Conservation (phyloP, 2,113 vertebrate species). For the Struthio camelus region DNA sequence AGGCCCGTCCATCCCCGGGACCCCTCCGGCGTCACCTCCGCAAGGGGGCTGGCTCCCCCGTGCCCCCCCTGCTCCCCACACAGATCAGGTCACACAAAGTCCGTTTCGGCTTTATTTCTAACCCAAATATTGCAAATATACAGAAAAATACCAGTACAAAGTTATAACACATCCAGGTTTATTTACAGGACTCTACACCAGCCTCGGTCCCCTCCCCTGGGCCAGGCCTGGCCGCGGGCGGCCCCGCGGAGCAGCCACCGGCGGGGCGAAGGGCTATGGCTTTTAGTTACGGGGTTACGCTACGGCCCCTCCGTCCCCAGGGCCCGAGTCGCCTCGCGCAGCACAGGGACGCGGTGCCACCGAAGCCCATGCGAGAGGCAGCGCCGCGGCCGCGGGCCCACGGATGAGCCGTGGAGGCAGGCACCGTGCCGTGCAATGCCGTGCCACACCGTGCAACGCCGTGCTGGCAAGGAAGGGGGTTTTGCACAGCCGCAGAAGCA, state of each 20-base stretch:
- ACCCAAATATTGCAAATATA: conserved; percentile 75
- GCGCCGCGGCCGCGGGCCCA: too few relatives aligned
- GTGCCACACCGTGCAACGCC: neutral
- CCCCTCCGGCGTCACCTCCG: neutral
- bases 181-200: conserved; percentile 71
- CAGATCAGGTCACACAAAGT: conserved; percentile 31
- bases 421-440: neutral
- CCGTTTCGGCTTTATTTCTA: conserved; percentile 72
- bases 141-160: conserved; percentile 76
- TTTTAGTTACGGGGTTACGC: neutral
- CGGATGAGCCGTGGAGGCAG: too few relatives aligned
- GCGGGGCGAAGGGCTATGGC: conserved; percentile 23
- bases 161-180: conserved; percentile 70
- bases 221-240: neutral
- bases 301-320: neutral
- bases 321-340: too few relatives aligned
- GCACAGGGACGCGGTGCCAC: neutral
- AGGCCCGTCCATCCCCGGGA: neutral
- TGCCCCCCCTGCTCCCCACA: neutral
- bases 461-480: neutral
- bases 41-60: neutral
- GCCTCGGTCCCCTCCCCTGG: conserved; percentile 4
- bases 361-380: conserved; percentile 48
- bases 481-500: too few relatives aligned
- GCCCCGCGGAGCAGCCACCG: neutral